A percentile compares a stretch with the other conserved stretches of the same genome.
Conservation (phyloP, 2,888 invertebrate species). For the Mamestra brassicae region DNA sequence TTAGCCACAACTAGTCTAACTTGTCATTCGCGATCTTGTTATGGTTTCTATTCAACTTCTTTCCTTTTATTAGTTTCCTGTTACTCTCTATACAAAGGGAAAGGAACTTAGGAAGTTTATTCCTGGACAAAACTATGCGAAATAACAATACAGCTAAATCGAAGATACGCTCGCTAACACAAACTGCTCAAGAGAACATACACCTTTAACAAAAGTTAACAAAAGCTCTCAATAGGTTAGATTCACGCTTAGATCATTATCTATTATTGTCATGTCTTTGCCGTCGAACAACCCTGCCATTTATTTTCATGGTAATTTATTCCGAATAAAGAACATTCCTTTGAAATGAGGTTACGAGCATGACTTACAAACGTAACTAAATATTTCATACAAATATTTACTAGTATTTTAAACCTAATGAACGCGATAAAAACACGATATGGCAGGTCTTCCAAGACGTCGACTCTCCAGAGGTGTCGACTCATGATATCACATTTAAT, state of each 20-base stretch:
- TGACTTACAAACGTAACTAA: slow-evolving; percentile 44
- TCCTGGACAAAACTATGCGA: not conserved
- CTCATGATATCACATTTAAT: slow-evolving; percentile 55
- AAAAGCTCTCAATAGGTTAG: slow-evolving; percentile 32
- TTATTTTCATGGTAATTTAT: slow-evolving; percentile 62
- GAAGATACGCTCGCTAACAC: not conserved
- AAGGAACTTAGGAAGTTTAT: not conserved
- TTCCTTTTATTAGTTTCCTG: not conserved
- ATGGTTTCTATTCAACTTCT: not conserved
- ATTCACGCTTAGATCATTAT: slow-evolving; percentile 38
- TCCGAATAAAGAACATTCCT: slow-evolving; percentile 54
- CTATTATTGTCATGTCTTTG: slow-evolving; percentile 47
- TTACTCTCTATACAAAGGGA: not conserved
- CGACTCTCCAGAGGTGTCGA: slow-evolving; percentile 40
- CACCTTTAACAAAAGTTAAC: slow-evolving; percentile 23
- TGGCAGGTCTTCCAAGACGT: slow-evolving; percentile 13
- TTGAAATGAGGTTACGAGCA: slow-evolving; percentile 44
- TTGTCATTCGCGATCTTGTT: slow-evolving; percentile 14
- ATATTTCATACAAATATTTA: slow-evolving; percentile 30
- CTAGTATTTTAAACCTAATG: slow-evolving; percentile 4
- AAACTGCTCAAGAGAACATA: slow-evolving; percentile 5
- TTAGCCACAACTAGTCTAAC: slow-evolving; percentile 11
- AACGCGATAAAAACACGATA: slow-evolving; percentile 17
- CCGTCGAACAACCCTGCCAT: slow-evolving; percentile 38
- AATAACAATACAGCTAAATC: not conserved